Conservation (phyloP, 2,797 vertebrate species). For the Cuculus canorus region DNA sequence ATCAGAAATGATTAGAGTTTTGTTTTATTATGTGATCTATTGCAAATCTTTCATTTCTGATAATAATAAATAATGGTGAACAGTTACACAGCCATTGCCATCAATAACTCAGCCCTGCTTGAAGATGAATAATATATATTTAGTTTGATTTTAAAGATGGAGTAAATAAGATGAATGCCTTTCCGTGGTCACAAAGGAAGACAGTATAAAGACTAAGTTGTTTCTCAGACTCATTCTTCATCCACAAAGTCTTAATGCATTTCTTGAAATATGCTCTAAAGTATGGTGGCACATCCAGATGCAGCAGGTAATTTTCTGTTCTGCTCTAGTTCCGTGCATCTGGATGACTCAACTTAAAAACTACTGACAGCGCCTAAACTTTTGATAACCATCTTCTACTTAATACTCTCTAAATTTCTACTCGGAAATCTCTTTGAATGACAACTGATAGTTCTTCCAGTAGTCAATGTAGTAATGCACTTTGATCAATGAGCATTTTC, state of each 20-base stretch:
- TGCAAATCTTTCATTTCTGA: conserved; percentile 55
- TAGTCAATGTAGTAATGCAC: not conserved
- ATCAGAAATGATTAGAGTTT: conserved; percentile 45
- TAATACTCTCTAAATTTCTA: not conserved
- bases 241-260: not conserved
- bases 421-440: not conserved
- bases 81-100: conserved; percentile 3
- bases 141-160: conserved; percentile 24
- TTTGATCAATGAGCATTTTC: fast-evolving
- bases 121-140: conserved; percentile 26
- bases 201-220: not conserved
- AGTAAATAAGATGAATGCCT: conserved; percentile 44
- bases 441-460: not conserved
- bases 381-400: not conserved
- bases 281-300: not conserved
- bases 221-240: conserved; percentile 27
- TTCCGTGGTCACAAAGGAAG: conserved; percentile 8
- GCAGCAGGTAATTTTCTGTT: not conserved
- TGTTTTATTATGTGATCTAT: conserved; percentile 31
- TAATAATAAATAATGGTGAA: conserved; percentile 54
- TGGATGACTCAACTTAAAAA: not conserved
- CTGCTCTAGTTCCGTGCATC: not conserved
- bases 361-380: not conserved
- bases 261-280: not conserved
- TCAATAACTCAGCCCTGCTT: conserved; percentile 40